Evolutionary conservation across 2,113 vertebrate genomes (phyloP).

Genomic region (Gracilinanus agilis): DNA sequence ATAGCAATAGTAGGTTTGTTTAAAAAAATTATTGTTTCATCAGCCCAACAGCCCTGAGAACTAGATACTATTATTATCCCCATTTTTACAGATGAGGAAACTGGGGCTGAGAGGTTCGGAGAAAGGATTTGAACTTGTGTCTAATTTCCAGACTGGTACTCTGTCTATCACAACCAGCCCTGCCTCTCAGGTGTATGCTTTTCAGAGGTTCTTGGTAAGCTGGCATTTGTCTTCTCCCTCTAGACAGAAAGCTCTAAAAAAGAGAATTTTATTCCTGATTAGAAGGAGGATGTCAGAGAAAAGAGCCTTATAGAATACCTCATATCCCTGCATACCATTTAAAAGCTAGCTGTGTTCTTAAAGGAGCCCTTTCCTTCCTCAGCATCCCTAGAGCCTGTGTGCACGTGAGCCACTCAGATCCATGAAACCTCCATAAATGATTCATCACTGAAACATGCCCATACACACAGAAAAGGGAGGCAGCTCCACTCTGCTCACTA

Average conservation of each 20-base stretch:
- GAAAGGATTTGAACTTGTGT: not conserved
- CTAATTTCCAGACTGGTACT: not conserved
- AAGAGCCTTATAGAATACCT: slow-evolving; percentile 52
- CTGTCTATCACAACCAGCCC: not conserved
- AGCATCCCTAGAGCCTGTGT: not conserved
- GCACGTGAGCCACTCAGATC: slow-evolving; percentile 71
- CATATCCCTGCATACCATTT: slow-evolving; percentile 6
- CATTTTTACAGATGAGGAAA: not conserved
- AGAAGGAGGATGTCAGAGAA: not conserved
- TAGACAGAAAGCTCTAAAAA: slow-evolving; percentile 54
- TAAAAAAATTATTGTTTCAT: not conserved
- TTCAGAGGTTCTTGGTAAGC: slow-evolving; percentile 62
- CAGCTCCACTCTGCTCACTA: slow-evolving; percentile 41
- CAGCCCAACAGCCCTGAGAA: not conserved
- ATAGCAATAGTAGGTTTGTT: too few relatives aligned
- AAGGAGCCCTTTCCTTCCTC: slow-evolving; percentile 26
- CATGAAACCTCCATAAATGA: slow-evolving; percentile 74
- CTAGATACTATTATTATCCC: not conserved
- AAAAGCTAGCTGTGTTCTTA: slow-evolving; percentile 60
- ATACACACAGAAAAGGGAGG: slow-evolving; percentile 70
- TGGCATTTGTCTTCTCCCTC: slow-evolving; percentile 45
- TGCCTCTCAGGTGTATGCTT: slow-evolving; percentile 3
- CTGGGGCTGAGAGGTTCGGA: not conserved
- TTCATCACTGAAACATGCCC: slow-evolving; percentile 71
- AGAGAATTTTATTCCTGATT: slow-evolving; percentile 61